Percentiles rank a stretch among this genome's conserved stretches.
phyloP scores from a whole-genome alignment of 2,888 invertebrate genomes.

The Mesorhabditis sp. region DNA sequence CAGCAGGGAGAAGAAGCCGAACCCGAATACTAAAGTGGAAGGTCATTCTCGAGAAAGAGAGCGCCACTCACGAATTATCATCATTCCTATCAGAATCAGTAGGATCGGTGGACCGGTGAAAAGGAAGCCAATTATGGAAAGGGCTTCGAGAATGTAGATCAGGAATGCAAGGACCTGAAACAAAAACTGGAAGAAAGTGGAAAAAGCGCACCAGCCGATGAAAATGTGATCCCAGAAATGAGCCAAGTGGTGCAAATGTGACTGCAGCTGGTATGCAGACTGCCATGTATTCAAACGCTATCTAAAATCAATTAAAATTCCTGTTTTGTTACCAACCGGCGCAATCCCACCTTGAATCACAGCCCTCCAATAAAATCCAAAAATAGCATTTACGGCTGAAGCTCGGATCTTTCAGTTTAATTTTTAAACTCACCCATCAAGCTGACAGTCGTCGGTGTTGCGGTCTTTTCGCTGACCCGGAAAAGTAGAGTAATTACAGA shows the following conservation, averaged over 20 bases:
- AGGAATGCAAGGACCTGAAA: conserved; percentile 39
- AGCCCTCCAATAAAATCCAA: conserved; percentile 52
- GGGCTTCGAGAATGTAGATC: conserved; percentile 39
- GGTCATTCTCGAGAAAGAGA: too few relatives aligned
- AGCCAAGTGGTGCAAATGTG: conserved; percentile 45
- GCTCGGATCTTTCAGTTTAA: not conserved
- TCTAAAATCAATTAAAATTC: conserved; percentile 8
- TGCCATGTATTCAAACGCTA: conserved; percentile 47
- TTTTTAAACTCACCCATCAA: conserved; percentile 45
- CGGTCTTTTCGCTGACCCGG: conserved; percentile 51
- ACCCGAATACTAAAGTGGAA: too few relatives aligned
- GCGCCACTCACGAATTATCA: not conserved
- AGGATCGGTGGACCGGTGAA: conserved; percentile 37
- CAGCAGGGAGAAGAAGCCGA: too few relatives aligned
- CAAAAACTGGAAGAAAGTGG: not conserved
- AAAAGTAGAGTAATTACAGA: conserved; percentile 48
- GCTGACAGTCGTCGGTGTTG: conserved; percentile 57
- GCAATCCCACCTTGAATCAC: conserved; percentile 34
- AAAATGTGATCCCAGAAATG: conserved; percentile 50
- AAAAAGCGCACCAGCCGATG: conserved; percentile 36
- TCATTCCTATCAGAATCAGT: conserved; percentile 19
- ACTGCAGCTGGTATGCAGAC: conserved; percentile 38
- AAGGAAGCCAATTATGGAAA: conserved; percentile 39
- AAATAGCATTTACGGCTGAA: conserved; percentile 41
- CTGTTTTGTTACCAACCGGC: not conserved